phyloP scores from a whole-genome alignment of 30 jellyfish, hydroid and myxozoan species.

The Cassiopea xamachana region DNA sequence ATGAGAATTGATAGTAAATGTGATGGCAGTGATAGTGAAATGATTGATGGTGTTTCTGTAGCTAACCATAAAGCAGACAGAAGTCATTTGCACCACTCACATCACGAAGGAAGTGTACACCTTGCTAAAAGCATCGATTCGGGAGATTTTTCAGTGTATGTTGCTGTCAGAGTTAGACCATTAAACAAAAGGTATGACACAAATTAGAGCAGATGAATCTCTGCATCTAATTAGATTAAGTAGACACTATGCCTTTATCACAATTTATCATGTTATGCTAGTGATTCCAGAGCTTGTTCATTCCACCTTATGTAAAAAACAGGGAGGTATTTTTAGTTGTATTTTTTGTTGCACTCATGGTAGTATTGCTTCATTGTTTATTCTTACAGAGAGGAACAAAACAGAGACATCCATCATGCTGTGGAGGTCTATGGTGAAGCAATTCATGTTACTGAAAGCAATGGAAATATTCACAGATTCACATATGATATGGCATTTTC shows the following conservation, averaged over 20 bases:
- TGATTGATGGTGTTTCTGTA: not conserved
- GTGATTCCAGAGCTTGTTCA: too few species aligned
- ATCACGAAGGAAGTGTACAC: not conserved
- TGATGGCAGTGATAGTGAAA: constrained; percentile 4
- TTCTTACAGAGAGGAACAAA: constrained; percentile 62
- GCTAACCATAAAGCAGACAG: not conserved
- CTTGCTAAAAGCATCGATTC: not conserved
- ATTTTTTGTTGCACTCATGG: too few species aligned
- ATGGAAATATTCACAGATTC: constrained; percentile 71
- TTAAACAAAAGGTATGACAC: constrained; percentile 86
- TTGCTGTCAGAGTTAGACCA: constrained; percentile 97
- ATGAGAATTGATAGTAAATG: not conserved
- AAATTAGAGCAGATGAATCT: too few species aligned
- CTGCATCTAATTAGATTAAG: not conserved
- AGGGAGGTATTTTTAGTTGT: too few species aligned
- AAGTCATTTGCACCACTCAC: not conserved
- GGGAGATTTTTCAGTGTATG: constrained; percentile 75
- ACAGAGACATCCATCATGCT: constrained; percentile 44
- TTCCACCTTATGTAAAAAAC: too few species aligned
- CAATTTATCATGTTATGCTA: too few species aligned
- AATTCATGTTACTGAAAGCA: constrained; percentile 56
- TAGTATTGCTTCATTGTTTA: not conserved
- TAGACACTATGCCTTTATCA: too few species aligned
- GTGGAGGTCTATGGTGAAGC: constrained; percentile 67
- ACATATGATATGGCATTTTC: constrained; percentile 85